Conservation (phyloP, 2,888 invertebrate genomes). For the Rhagium mordax region DNA sequence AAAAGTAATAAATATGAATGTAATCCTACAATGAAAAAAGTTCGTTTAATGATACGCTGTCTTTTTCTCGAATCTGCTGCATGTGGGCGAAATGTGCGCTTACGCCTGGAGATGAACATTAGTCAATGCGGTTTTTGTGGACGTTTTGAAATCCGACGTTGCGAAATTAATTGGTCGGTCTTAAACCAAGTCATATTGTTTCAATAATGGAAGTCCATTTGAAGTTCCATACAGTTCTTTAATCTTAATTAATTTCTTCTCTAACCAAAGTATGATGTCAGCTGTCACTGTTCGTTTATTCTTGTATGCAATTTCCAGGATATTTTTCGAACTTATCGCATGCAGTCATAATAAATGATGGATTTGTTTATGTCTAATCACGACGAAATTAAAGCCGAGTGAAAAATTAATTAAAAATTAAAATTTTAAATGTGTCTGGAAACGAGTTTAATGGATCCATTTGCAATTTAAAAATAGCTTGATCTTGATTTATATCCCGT, state of each 20-base stretch:
- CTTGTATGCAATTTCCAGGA: too few relatives aligned
- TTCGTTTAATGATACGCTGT: constrained; percentile 3
- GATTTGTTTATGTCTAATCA: too few relatives aligned
- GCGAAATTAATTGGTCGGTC: not conserved
- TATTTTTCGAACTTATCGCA: too few relatives aligned
- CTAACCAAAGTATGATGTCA: too few relatives aligned
- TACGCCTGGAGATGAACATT: not conserved
- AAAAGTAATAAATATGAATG: constrained; percentile 18
- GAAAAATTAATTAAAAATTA: not conserved
- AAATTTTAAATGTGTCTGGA: not conserved
- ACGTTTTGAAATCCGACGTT: not conserved
- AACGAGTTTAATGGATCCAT: not conserved
- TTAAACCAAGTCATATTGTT: not conserved
- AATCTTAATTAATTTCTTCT: too few relatives aligned
- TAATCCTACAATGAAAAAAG: constrained; percentile 6
- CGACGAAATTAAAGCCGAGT: too few relatives aligned
- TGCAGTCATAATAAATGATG: not conserved
- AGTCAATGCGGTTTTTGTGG: not conserved
- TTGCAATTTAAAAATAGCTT: not conserved
- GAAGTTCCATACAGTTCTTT: too few relatives aligned
- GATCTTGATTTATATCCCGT: not conserved
- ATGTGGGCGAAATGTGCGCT: not conserved
- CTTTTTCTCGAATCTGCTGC: not conserved
- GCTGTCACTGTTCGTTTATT: too few relatives aligned
- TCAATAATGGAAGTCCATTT: not conserved